Evolutionary conservation across 2,797 vertebrate genomes (phyloP).

Genomic region (Microchirus variegatus): DNA sequence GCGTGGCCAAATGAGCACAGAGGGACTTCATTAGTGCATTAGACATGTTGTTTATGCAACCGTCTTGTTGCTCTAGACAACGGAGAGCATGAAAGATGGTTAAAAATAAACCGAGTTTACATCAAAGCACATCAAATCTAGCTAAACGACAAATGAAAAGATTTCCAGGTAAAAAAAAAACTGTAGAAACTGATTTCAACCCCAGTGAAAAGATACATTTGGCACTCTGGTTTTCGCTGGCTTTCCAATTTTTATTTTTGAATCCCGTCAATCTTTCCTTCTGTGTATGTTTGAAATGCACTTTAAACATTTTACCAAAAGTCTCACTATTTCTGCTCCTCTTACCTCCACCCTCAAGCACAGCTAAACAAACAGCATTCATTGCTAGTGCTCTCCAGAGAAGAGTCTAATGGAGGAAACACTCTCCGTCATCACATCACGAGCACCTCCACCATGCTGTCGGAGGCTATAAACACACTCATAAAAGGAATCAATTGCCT

Average conservation of each 20-base stretch:
- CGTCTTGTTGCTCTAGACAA: constrained; percentile 59
- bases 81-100: constrained; percentile 49
- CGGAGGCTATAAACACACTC: neutral
- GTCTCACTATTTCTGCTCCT: constrained; percentile 2
- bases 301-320: constrained; percentile 18
- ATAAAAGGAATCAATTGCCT: neutral
- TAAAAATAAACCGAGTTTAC: constrained; percentile 53
- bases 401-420: constrained; percentile 24
- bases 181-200: neutral
- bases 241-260: neutral
- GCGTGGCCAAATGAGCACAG: constrained; percentile 43
- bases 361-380: constrained; percentile 46
- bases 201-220: neutral
- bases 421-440: constrained; percentile 24
- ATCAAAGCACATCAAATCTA: constrained; percentile 39
- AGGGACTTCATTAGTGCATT: constrained; percentile 73
- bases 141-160: constrained; percentile 21
- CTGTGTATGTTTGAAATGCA: constrained; percentile 12
- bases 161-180: constrained; percentile 17
- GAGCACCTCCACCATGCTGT: constrained; percentile 14
- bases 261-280: neutral
- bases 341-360: constrained; percentile 21
- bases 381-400: constrained; percentile 46
- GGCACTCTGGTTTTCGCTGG: neutral
- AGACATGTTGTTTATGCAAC: constrained; percentile 62